Percentiles rank a stretch among this genome's conserved stretches.
Conservation (phyloP, 1,140 invertebrate genomes). For the Rhopalosiphum padi region DNA sequence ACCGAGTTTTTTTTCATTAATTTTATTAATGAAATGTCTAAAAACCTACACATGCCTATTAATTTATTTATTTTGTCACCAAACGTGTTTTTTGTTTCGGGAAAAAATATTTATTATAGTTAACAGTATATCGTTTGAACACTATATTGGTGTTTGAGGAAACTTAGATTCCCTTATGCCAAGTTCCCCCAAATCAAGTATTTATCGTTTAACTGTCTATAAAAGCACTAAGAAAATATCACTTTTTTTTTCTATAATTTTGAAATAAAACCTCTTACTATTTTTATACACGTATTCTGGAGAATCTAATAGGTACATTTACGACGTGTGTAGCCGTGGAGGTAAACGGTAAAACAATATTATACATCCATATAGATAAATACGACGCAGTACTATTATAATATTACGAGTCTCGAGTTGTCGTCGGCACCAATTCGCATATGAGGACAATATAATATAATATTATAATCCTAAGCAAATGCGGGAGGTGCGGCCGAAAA, state of each 20-base stretch:
- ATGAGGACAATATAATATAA: not conserved
- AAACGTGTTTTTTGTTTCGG: not conserved
- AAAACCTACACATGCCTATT: not conserved
- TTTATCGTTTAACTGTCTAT: not conserved
- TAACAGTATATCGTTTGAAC: not conserved
- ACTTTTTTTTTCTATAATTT: not conserved
- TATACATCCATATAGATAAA: not conserved
- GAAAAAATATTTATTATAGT: not conserved
- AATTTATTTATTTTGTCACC: not conserved
- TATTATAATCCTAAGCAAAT: not conserved
- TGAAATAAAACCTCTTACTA: not conserved
- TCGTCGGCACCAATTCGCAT: not conserved
- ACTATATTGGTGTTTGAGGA: not conserved
- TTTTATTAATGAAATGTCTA: conserved; percentile 13
- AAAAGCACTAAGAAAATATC: too few relatives aligned
- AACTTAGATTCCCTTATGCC: not conserved
- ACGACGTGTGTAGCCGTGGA: not conserved
- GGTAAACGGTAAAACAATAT: not conserved
- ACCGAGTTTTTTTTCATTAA: not conserved
- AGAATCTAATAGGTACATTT: not conserved
- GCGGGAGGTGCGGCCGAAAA: not conserved
- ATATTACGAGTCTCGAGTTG: not conserved
- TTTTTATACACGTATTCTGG: not conserved
- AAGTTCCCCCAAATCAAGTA: not conserved
- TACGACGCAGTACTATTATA: not conserved